Evolutionary conservation across 2,888 invertebrate genomes (phyloP), one percentile per base, ranked within the genome.

Genomic region (Lycia hirtaria): DNA sequence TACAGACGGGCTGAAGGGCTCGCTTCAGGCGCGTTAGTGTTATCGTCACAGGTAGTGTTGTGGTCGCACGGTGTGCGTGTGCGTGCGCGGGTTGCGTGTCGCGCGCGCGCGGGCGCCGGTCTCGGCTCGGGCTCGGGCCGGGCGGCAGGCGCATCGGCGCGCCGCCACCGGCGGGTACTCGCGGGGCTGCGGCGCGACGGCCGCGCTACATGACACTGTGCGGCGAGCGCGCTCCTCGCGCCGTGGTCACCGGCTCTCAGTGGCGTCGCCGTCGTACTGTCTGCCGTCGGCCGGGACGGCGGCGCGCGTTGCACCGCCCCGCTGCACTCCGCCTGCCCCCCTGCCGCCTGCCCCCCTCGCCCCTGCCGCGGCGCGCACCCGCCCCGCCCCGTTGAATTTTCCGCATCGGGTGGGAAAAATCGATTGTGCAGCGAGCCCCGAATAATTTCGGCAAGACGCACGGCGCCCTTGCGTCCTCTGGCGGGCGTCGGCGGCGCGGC

Each of bases 331-430:
- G 83, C 88, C 88, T 81, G 84, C 88, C 86, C 88, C 87, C 87
- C 82, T 76, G 73, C 30, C 78, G 79, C 75, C 79, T 9, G 5
- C 9, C 9, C 88, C 86, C 88, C 87, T 87, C 79, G 22, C 45
- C 76, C 47, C 15, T 22, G 24, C 24, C 72, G 75, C 77, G 75
- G 81, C 82, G 78, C 81, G 76, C 75, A 74, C 80, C 89, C 86
- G 87, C 87, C 83, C 89, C 89, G 89, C 90, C 90, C 88, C 87
- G 88, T 87, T 86, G 81, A 88, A 90, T 92, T 92, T 92, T 91
- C 88, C 92, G 91, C 91, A 90, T 90, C 91, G 91, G 91, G 90
- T 86, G 87, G 91, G 91, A 92, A 92, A 91, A 92, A 92, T 92
- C 92, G 92, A 92, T 92, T 92, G 89, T 91, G 91, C 90, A 89